Conservation (phyloP, 2,797 vertebrate genomes). For the Squalus acanthias region DNA sequence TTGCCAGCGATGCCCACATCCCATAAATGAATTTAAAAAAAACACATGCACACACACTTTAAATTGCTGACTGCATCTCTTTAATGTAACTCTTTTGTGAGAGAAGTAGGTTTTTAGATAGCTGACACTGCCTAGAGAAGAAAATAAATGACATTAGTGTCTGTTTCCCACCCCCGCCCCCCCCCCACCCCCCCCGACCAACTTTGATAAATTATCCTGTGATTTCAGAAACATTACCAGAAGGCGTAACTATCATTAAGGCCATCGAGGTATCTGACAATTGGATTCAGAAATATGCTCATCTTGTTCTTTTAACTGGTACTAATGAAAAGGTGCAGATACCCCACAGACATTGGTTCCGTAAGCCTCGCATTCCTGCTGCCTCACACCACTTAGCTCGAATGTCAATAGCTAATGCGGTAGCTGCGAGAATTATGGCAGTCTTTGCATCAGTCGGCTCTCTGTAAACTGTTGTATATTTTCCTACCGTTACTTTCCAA, state of each 20-base stretch:
- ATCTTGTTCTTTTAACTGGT: background rate
- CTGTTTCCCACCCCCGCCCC: background rate
- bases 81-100: background rate
- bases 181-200: background rate
- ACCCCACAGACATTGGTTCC: background rate
- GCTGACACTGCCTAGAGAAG: background rate
- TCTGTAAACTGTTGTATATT: background rate
- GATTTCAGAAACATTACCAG: background rate
- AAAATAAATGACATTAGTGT: background rate
- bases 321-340: background rate
- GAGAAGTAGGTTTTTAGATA: background rate
- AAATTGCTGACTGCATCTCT: background rate
- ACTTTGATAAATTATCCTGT: slow-evolving; percentile 1
- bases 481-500: background rate
- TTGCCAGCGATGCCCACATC: too few relatives aligned
- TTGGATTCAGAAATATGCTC: background rate
- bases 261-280: background rate
- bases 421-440: background rate
- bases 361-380: background rate
- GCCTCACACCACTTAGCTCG: background rate
- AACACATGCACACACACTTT: background rate
- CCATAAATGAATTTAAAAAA: too few relatives aligned
- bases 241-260: background rate
- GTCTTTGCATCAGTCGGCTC: background rate
- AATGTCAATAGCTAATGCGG: background rate